Evolutionary conservation across 1,140 invertebrate genomes (phyloP).

Genomic region (Metaphire vulgaris): DNA sequence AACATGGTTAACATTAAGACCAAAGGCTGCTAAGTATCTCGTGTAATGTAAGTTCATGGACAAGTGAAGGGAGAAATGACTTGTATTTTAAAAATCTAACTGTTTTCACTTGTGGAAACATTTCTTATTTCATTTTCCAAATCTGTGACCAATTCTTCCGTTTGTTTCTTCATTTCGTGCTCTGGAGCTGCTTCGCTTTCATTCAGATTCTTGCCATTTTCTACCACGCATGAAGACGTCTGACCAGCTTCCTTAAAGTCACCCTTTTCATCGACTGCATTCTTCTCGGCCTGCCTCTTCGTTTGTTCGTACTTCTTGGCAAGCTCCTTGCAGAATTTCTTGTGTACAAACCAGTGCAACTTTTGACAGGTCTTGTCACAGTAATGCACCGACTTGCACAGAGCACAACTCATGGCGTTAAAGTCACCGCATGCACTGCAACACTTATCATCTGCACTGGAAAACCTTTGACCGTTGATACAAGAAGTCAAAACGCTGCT

Average conservation of each 20-base stretch:
- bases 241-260: neutral
- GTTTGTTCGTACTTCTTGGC: conserved; percentile 18
- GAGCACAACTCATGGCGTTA: conserved; percentile 88
- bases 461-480: conserved; percentile 73
- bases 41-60: no score
- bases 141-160: no score
- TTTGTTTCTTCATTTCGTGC: no score
- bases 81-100: no score
- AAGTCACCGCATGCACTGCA: conserved; percentile 85
- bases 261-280: neutral
- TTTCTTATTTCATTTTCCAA: no score
- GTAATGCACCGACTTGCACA: conserved; percentile 84
- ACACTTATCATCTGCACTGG: conserved; percentile 61
- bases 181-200: no score
- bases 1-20: no score
- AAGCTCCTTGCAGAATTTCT: conserved; percentile 62
- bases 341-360: conserved; percentile 92
- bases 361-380: conserved; percentile 90
- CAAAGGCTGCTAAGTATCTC: no score
- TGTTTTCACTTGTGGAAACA: no score
- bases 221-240: no score
- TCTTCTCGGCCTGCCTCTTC: neutral
- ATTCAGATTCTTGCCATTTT: no score
- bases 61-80: no score
- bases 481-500: conserved; percentile 68